Evolutionary conservation across 1,140 invertebrate genomes (phyloP).

Genomic region (Cotesia typhae): DNA sequence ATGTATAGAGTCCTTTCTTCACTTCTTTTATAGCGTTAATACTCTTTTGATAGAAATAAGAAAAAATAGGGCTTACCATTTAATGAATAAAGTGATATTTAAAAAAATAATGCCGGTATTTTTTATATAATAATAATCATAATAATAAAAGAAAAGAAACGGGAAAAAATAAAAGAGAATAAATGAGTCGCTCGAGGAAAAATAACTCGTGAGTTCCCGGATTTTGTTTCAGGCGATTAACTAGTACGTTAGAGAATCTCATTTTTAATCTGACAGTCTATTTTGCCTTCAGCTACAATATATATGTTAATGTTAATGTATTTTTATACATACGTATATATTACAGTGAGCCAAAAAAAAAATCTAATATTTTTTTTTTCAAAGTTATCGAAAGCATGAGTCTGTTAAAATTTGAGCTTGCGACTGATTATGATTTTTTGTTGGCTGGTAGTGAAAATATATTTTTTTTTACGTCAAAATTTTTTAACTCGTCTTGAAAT

Average conservation of each 20-base stretch:
- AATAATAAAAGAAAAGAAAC: neutral
- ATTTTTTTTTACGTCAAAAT: too few relatives aligned
- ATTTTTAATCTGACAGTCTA: slow-evolving; percentile 12
- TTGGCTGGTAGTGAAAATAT: too few relatives aligned
- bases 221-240: slow-evolving; percentile 19
- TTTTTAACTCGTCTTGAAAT: too few relatives aligned
- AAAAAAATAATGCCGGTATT: too few relatives aligned
- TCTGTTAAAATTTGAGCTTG: too few relatives aligned
- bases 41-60: neutral
- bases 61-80: neutral
- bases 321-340: too few relatives aligned
- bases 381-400: too few relatives aligned
- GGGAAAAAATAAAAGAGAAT: neutral
- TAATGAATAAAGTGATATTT: neutral
- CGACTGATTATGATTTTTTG: too few relatives aligned
- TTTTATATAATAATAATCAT: neutral
- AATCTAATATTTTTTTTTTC: too few relatives aligned
- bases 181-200: neutral
- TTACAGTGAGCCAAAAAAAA: too few relatives aligned
- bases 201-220: slow-evolving; percentile 11
- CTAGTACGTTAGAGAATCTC: neutral
- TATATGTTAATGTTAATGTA: slow-evolving; percentile 7
- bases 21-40: neutral
- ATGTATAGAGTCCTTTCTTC: neutral
- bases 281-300: neutral